phyloP scores from a whole-genome alignment of 2,888 invertebrate genomes.

The Stramonita haemastoma region DNA sequence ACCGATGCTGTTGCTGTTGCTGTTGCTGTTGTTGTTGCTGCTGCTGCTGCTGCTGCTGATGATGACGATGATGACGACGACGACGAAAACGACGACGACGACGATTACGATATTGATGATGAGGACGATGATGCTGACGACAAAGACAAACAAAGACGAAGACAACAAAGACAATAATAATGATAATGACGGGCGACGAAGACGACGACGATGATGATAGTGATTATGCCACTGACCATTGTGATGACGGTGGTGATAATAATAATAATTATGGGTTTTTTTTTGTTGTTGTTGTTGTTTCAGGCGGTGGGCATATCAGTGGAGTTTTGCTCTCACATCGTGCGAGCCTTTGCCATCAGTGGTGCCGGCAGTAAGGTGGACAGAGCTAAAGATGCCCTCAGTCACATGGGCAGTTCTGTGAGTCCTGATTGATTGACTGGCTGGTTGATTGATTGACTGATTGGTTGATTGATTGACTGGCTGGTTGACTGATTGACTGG shows the following conservation, averaged over 20 bases:
- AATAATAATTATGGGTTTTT: not conserved
- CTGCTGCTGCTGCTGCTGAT: not conserved
- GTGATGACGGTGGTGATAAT: not conserved
- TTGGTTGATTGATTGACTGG: too few relatives aligned
- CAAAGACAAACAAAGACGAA: not conserved
- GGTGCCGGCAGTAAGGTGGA: conserved; percentile 84
- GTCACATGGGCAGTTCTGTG: conserved; percentile 94
- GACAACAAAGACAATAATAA: not conserved
- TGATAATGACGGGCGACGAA: not conserved
- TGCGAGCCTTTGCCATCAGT: conserved; percentile 92
- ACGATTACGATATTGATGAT: not conserved
- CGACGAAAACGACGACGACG: not conserved
- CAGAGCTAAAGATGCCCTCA: conserved; percentile 89
- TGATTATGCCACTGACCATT: not conserved
- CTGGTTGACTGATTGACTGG: too few relatives aligned
- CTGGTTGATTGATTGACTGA: too few relatives aligned
- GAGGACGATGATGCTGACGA: not conserved
- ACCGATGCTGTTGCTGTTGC: not conserved
- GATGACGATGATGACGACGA: not conserved
- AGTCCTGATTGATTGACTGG: too few relatives aligned
- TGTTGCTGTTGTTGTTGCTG: not conserved
- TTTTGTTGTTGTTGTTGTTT: conserved; percentile 81
- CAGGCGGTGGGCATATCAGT: conserved; percentile 99
- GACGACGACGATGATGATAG: not conserved
- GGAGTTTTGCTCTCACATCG: conserved; percentile 98